Conservation (phyloP, 2,888 invertebrate genomes). For the Chamaedrilus cognettii region DNA sequence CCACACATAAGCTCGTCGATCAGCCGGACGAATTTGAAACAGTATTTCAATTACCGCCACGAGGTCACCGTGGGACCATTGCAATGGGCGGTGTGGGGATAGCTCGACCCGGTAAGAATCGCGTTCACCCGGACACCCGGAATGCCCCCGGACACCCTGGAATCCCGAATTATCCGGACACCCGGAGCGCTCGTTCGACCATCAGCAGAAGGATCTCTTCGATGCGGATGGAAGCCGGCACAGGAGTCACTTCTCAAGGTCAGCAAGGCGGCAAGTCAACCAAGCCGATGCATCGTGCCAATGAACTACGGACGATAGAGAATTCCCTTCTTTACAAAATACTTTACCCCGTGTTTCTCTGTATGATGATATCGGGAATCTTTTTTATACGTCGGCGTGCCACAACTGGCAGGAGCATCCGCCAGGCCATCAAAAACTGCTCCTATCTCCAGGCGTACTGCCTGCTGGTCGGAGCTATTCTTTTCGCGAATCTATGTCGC, state of each 20-base stretch:
- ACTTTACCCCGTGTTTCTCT: conserved; percentile 23
- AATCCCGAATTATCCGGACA: no score
- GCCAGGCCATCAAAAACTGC: neutral
- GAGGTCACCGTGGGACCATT: no score
- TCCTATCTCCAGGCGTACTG: conserved; percentile 27
- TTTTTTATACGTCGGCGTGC: conserved; percentile 27
- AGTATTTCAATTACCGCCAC: neutral
- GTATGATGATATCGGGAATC: conserved; percentile 29
- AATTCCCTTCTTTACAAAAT: conserved; percentile 27
- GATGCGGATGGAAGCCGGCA: neutral
- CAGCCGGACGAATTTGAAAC: neutral
- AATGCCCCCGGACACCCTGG: neutral
- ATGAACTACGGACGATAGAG: conserved; percentile 26
- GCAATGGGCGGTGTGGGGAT: no score
- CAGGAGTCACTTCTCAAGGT: neutral
- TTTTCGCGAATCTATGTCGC: conserved; percentile 30
- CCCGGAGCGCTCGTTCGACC: neutral
- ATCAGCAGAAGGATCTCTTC: neutral
- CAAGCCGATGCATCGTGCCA: conserved; percentile 16
- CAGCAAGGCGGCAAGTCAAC: neutral
- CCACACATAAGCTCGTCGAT: neutral
- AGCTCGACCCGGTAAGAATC: neutral
- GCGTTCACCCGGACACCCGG: conserved; percentile 2
- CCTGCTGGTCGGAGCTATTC: conserved; percentile 8
- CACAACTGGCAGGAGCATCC: neutral